Evolutionary conservation across 1,140 invertebrate genomes (phyloP), one percentile per base, ranked within the genome.

Genomic region (Nylanderia fulva): DNA sequence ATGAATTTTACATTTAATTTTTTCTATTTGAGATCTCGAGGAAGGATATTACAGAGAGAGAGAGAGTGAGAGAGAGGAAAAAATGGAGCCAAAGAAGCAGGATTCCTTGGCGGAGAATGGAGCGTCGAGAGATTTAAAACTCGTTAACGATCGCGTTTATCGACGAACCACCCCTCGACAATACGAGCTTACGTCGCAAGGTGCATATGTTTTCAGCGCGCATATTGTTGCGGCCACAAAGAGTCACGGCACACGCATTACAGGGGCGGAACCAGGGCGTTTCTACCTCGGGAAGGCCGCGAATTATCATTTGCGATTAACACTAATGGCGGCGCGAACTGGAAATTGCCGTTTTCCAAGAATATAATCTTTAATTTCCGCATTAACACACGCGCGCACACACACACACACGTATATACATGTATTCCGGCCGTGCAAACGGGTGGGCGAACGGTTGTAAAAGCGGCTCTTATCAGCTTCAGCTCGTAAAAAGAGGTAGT

Each of bases 61-160:
- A n/a, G n/a, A n/a, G n/a, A n/a, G n/a, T n/a, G n/a, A n/a, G n/a
- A n/a, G n/a, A n/a, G n/a, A n/a, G n/a, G n/a, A n/a, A 76, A 13
- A 36, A 9, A 5, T 5, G 1, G n/a, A n/a, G 27, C 13, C 7
- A 45, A 13, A 21, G n/a, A 39, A 42, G 24, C 27, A 39, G 7
- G 36, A 21, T 18, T 29, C 18, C 15, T 24, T 13, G 39, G 2
- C 13, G 27, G 21, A 39, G 36, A 42, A 52, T 33, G 24, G 7
- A 45, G n/a, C n/a, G n/a, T n/a, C n/a, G n/a, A n/a, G n/a, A 69
- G 36, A 64, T 76, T 88, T 72, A 66, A 83, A 89, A 86, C 71
- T 86, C 87, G 84, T 88, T 89, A 86, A 89, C 80, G 84, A 24
- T 58, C 68, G 7, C 75, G 76, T 80, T 88, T 89, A 89, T 89